Conservation (phyloP, 2,888 invertebrate genomes). For the Lingula anatina region DNA sequence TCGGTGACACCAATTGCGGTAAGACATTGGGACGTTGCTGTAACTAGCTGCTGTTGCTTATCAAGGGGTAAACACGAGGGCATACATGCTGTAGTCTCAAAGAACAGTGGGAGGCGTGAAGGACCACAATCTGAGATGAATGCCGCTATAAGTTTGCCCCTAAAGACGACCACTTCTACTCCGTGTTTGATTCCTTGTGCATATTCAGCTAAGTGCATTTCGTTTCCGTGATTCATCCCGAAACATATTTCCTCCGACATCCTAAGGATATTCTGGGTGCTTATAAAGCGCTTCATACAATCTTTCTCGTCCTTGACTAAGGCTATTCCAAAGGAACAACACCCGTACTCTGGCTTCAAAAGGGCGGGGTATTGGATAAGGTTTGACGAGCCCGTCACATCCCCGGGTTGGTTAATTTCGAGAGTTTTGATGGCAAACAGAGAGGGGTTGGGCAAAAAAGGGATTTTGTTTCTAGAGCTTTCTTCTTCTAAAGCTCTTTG, state of each 20-base stretch:
- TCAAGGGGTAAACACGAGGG: too few species aligned
- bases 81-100: slow-evolving; percentile 24
- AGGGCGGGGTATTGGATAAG: slow-evolving; percentile 17
- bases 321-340: slow-evolving; percentile 26
- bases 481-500: slow-evolving; percentile 10
- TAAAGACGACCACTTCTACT: slow-evolving; percentile 22
- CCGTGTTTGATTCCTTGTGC: slow-evolving; percentile 26
- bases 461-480: slow-evolving; percentile 18
- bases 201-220: slow-evolving; percentile 21
- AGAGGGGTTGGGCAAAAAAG: slow-evolving; percentile 21
- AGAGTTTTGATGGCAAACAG: slow-evolving; percentile 15
- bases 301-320: too few species aligned
- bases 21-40: too few species aligned
- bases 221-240: slow-evolving; percentile 22
- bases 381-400: slow-evolving; percentile 6
- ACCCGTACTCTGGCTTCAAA: slow-evolving; percentile 27
- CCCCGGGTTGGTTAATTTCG: slow-evolving; percentile 8
- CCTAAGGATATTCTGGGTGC: slow-evolving; percentile 10
- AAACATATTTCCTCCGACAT: slow-evolving; percentile 18
- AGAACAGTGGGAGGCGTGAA: slow-evolving; percentile 17
- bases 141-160: slow-evolving; percentile 22
- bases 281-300: slow-evolving; percentile 10
- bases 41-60: too few species aligned
- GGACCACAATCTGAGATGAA: slow-evolving; percentile 31
- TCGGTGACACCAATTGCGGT: too few species aligned